A percentile compares a stretch with the other conserved stretches of the same genome.
These are phyloP conservation scores for Rutpela maculata DNA, from an alignment of 2,888 invertebrate genomes.

Conservation along the genomic window DNA sequence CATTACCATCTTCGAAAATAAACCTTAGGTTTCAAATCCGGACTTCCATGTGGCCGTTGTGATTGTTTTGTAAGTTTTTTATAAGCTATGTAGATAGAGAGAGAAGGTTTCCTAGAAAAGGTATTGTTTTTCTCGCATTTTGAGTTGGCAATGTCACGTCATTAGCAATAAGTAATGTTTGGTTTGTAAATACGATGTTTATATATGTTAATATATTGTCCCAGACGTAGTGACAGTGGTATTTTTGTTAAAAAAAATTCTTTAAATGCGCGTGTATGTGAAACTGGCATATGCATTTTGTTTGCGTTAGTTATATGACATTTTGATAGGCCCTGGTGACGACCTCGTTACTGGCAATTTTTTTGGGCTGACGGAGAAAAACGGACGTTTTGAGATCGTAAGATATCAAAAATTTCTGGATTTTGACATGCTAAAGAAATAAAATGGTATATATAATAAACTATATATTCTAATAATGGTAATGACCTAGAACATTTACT, in stretches of 20 bases:
- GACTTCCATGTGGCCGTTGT: slow-evolving; percentile 1
- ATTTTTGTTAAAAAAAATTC: slow-evolving; percentile 20
- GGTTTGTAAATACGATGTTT: slow-evolving; percentile 27
- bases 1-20: neutral
- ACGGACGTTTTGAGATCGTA: neutral
- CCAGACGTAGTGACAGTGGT: slow-evolving; percentile 33
- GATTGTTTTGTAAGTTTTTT: neutral
- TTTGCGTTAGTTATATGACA: slow-evolving; percentile 33
- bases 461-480: too few relatives aligned
- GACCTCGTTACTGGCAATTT: slow-evolving; percentile 3
- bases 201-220: slow-evolving; percentile 32
- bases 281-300: slow-evolving; percentile 21
- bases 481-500: too few relatives aligned
- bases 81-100: neutral
- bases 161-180: slow-evolving; percentile 37
- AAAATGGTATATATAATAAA: too few relatives aligned
- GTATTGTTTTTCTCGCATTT: slow-evolving; percentile 17
- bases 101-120: slow-evolving; percentile 19
- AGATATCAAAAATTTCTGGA: neutral
- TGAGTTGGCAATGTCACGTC: slow-evolving; percentile 31
- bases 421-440: too few relatives aligned
- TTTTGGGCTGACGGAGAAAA: slow-evolving; percentile 2
- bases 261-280: slow-evolving; percentile 21
- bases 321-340: slow-evolving; percentile 18
- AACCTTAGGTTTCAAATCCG: neutral